A percentile compares a stretch with the other conserved stretches of the same genome.
These are phyloP conservation scores for Aythya baeri DNA, from an alignment of 2,113 vertebrate genomes.

Conservation along the genomic window DNA sequence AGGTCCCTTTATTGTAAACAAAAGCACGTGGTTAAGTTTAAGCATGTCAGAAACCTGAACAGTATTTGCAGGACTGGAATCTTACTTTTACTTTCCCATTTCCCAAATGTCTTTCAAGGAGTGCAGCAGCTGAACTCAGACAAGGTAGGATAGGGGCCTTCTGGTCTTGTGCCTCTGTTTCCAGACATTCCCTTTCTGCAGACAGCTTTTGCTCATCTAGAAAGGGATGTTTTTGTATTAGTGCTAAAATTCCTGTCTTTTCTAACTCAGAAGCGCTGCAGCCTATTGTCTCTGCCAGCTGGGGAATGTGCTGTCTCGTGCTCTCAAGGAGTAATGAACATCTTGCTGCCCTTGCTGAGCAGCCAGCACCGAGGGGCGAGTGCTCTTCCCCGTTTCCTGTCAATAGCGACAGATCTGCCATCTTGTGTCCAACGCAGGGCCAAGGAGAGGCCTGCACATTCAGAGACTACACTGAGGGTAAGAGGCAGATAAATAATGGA, in stretches of 20 bases:
- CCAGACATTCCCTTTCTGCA: neutral
- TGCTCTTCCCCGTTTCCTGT: accelerated
- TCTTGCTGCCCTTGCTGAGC: neutral
- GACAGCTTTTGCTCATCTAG: neutral
- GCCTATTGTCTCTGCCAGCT: neutral
- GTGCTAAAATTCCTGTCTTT: neutral
- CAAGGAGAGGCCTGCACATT: neutral
- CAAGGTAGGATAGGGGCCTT: neutral
- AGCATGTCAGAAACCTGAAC: neutral
- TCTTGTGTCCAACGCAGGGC: neutral
- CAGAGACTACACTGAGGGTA: neutral
- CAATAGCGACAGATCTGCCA: neutral
- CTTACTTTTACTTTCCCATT: neutral
- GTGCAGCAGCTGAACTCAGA: neutral
- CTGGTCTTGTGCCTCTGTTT: neutral
- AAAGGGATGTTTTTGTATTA: neutral
- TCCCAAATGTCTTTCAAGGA: neutral
- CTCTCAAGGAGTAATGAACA: neutral
- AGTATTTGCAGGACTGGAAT: neutral
- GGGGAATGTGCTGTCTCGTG: neutral
- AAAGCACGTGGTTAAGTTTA: neutral
- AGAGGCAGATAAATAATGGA: conserved; percentile 10
- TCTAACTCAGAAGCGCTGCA: neutral
- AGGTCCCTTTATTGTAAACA: neutral
- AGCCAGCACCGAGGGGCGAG: neutral